Evolutionary conservation across 2,888 invertebrate species (phyloP).

Genomic region (Cephus pygmeus): DNA sequence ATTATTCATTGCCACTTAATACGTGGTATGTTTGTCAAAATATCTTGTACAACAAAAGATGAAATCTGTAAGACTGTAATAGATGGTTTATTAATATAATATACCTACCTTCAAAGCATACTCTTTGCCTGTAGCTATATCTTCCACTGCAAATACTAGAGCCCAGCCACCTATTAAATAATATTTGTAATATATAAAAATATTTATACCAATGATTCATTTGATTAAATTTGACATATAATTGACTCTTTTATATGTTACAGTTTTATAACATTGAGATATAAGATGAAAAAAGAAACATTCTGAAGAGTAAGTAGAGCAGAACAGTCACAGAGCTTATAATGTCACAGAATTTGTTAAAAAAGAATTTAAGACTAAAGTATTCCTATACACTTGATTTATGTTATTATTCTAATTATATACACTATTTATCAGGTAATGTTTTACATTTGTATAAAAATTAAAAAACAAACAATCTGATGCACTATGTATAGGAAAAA

Average conservation of each 20-base stretch:
- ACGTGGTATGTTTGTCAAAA: not conserved
- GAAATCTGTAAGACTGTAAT: not conserved
- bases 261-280: not conserved
- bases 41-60: constrained; percentile 13
- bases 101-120: constrained; percentile 88
- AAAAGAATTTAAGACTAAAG: not conserved
- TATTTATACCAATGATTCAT: not conserved
- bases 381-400: not conserved
- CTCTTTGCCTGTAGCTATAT: constrained; percentile 84
- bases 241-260: not conserved
- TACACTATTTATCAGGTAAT: not conserved
- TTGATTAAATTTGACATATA: not conserved
- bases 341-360: not conserved
- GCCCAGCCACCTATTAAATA: constrained; percentile 88
- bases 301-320: not conserved
- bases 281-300: not conserved
- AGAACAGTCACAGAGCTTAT: constrained; percentile 6
- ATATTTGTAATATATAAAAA: constrained; percentile 11
- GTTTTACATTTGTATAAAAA: too few relatives aligned
- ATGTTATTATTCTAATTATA: not conserved
- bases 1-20: not conserved
- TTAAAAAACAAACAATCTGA: too few relatives aligned
- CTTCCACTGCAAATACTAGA: constrained; percentile 94
- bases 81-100: constrained; percentile 8
- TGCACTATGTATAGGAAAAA: not conserved